Evolutionary conservation across 2,888 invertebrate genomes (phyloP).

Genomic region (Ennomos fuscantarius): DNA sequence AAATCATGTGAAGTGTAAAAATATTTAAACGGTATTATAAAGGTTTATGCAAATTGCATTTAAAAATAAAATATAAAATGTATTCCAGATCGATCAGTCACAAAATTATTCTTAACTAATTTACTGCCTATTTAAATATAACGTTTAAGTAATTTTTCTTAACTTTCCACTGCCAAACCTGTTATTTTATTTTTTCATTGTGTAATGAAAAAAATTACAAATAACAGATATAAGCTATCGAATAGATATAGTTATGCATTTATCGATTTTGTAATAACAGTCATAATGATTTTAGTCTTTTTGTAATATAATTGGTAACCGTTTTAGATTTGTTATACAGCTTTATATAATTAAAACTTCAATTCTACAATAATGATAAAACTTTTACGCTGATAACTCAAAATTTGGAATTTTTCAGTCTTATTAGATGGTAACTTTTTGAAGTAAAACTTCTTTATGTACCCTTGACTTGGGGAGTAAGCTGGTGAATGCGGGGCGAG

Average conservation of each 20-base stretch:
- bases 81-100: slow-evolving; percentile 20
- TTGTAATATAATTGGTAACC: slow-evolving; percentile 3
- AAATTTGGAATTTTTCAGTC: background rate
- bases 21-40: slow-evolving; percentile 48
- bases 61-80: slow-evolving; percentile 2
- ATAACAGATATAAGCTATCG: slow-evolving; percentile 9
- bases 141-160: background rate
- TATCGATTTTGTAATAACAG: slow-evolving; percentile 34
- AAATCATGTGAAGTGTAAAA: too few relatives aligned
- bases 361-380: too few relatives aligned
- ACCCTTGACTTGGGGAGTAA: too few relatives aligned
- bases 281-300: slow-evolving; percentile 34
- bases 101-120: slow-evolving; percentile 12
- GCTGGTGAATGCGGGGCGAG: too few relatives aligned
- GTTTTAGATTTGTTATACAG: slow-evolving; percentile 16
- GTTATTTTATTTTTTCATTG: slow-evolving; percentile 20
- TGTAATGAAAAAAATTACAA: slow-evolving; percentile 12
- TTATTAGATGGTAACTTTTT: too few relatives aligned
- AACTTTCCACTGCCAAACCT: slow-evolving; percentile 24
- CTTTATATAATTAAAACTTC: slow-evolving; percentile 3
- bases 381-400: background rate
- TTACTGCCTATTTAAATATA: slow-evolving; percentile 3
- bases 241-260: slow-evolving; percentile 33
- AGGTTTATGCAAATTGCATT: slow-evolving; percentile 29
- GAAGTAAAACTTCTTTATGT: too few relatives aligned